Evolutionary conservation across 2,888 invertebrate genomes (phyloP), one percentile per base, ranked within the genome.

Genomic region (Allophyes oxyacanthae): DNA sequence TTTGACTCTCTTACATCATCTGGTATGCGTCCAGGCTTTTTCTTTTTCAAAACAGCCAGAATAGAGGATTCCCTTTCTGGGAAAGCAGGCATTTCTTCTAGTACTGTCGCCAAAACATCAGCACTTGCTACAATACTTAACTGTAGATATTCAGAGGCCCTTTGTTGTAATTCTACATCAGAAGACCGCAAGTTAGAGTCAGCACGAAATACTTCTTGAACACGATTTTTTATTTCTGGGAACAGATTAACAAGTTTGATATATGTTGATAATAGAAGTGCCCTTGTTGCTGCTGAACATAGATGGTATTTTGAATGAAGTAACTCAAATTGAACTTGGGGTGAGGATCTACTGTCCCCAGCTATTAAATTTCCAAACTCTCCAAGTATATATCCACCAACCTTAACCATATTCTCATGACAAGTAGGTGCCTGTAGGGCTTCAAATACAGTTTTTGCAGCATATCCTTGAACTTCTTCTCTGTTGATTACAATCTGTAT

Each of bases 401-500:
- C 99, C 96, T 99, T 99, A 0, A 99, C 99, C 99, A 99, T 99
- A 89, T 99, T 99, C 92, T 99, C 99, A 89, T 99, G 99, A 84
- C 99, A 99, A 25, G 99, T 99, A 14, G 99, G 99, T 30, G 99
- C 99, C 95, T 99, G 99, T 50, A 99, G 94, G 55, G 99, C 99
- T 95, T 99, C 99, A 94, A 99, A 99, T 20, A 99, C 99, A 51
- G 99, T 99, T 94, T 99, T 99, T 45, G 99, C 99, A 61, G 99
- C 99, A 94, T 99, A 99, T 14, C 99, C 99, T 93, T 99, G 99
- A 1, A 99, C 99, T 93, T 99, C 99, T 88, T 99, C 99, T 80
- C 99, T 96, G 88, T 99, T 99, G 73, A 99, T 99, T 32, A 99
- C 99, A 85, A 99, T 99, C 94, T 99, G 99, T 80, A 99, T 99